Conservation (phyloP, 1,140 invertebrate species). For the Aphaenogaster rudis region DNA sequence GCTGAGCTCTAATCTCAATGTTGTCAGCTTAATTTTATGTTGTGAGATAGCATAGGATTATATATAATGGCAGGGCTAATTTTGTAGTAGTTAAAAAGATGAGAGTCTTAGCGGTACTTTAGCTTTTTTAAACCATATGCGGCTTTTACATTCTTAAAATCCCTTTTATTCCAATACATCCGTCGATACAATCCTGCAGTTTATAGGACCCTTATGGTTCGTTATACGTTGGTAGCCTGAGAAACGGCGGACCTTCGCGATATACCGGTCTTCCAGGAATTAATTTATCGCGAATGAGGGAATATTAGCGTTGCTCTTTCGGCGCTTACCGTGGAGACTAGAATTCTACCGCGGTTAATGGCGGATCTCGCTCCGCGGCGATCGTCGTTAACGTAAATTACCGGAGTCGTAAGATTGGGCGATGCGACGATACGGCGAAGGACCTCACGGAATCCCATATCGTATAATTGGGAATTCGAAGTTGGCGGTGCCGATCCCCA, state of each 20-base stretch:
- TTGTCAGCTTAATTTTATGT: background rate
- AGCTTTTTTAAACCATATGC: background rate
- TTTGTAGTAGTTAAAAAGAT: background rate
- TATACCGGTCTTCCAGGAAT: conserved; percentile 17
- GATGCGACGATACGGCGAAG: conserved; percentile 42
- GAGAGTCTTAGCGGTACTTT: background rate
- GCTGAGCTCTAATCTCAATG: background rate
- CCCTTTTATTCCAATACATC: background rate
- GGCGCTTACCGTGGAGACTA: conserved; percentile 28
- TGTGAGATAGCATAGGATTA: background rate
- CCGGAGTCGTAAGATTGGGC: conserved; percentile 55
- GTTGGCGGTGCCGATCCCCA: conserved; percentile 12
- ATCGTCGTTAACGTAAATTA: conserved; percentile 59
- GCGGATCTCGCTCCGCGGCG: conserved; percentile 30
- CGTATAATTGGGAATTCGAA: conserved; percentile 70
- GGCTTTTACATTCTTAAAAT: background rate
- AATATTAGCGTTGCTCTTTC: conserved; percentile 32
- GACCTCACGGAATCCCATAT: conserved; percentile 44
- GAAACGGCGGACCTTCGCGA: background rate
- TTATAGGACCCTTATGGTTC: background rate
- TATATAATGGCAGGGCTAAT: background rate
- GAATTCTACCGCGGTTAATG: conserved; percentile 38
- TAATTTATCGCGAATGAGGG: conserved; percentile 51
- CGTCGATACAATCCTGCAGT: background rate
- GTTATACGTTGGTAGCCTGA: background rate